A percentile compares a stretch with the other conserved stretches of the same genome.
Conservation (phyloP, 2,888 invertebrate species). For the Hypomecis punctinalis region DNA sequence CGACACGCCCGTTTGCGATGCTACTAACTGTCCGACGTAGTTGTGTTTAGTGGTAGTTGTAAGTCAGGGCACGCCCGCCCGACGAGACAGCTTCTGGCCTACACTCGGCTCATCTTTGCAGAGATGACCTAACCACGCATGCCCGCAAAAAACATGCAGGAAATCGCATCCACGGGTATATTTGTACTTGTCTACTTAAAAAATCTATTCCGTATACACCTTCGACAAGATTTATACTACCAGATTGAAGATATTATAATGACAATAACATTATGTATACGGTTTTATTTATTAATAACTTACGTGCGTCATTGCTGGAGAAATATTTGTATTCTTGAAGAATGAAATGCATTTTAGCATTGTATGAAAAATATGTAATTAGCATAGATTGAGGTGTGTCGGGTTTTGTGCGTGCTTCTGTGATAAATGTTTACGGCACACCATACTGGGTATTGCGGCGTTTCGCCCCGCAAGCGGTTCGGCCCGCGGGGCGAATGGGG, state of each 20-base stretch:
- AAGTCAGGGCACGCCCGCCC: constrained; percentile 38
- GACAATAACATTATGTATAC: constrained; percentile 6
- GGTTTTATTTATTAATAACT: constrained; percentile 5
- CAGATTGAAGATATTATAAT: constrained; percentile 16
- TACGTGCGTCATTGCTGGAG: background rate
- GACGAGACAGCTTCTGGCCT: constrained; percentile 41
- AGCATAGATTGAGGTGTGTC: no score
- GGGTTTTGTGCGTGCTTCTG: no score
- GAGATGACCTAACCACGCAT: constrained; percentile 43
- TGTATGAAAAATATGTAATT: no score
- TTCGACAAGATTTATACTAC: constrained; percentile 26
- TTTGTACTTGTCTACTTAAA: constrained; percentile 31
- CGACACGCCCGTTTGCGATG: no score
- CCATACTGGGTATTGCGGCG: no score
- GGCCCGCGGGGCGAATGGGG: no score
- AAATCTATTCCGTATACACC: constrained; percentile 25
- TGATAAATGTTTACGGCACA: no score
- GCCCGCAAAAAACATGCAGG: constrained; percentile 30
- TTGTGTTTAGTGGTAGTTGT: constrained; percentile 26
- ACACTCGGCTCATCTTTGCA: constrained; percentile 38
- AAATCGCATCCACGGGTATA: constrained; percentile 16
- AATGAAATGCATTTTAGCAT: background rate
- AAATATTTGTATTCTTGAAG: background rate
- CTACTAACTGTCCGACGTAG: no score
- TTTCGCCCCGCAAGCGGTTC: no score